Percentiles rank a stretch among this genome's conserved stretches.
Conservation (phyloP, 2,113 vertebrate genomes). For the Labrus mixtus region DNA sequence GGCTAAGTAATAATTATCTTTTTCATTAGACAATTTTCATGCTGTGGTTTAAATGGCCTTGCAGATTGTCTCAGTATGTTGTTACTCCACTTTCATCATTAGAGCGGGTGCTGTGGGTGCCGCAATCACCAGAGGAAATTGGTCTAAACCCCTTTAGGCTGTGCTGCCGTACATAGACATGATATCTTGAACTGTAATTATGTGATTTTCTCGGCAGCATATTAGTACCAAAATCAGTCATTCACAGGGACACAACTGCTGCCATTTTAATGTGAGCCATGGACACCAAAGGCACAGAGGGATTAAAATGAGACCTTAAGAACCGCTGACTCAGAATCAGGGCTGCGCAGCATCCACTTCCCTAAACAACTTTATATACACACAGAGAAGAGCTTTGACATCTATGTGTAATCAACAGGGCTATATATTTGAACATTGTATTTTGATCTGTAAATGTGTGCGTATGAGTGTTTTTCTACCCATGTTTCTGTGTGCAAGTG, state of each 20-base stretch:
- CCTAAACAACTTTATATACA: slow-evolving; percentile 9
- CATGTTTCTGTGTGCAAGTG: slow-evolving; percentile 9
- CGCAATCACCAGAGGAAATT: slow-evolving; percentile 61
- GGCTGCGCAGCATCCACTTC: background rate
- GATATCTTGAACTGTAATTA: slow-evolving; percentile 61
- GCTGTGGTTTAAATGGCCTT: slow-evolving; percentile 58
- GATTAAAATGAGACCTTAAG: slow-evolving; percentile 42
- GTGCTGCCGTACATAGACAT: background rate
- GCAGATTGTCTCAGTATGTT: slow-evolving; percentile 57
- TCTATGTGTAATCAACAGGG: slow-evolving; percentile 9
- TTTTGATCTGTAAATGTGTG: slow-evolving; percentile 14
- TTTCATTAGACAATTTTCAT: slow-evolving; percentile 71
- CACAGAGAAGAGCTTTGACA: slow-evolving; percentile 26
- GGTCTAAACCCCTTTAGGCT: slow-evolving; percentile 49
- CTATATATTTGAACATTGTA: slow-evolving; percentile 25
- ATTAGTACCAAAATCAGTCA: slow-evolving; percentile 37
- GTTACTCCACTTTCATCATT: slow-evolving; percentile 50
- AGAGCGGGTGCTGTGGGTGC: slow-evolving; percentile 40
- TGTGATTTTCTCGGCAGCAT: slow-evolving; percentile 47
- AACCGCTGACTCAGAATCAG: slow-evolving; percentile 30
- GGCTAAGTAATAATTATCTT: slow-evolving; percentile 68
- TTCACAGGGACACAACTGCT: slow-evolving; percentile 24
- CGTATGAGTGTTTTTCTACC: slow-evolving; percentile 15
- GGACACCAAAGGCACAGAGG: slow-evolving; percentile 20
- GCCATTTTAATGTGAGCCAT: slow-evolving; percentile 31